Evolutionary conservation across 2,888 invertebrate species (phyloP).

Genomic region (Argyra leucocephala): DNA sequence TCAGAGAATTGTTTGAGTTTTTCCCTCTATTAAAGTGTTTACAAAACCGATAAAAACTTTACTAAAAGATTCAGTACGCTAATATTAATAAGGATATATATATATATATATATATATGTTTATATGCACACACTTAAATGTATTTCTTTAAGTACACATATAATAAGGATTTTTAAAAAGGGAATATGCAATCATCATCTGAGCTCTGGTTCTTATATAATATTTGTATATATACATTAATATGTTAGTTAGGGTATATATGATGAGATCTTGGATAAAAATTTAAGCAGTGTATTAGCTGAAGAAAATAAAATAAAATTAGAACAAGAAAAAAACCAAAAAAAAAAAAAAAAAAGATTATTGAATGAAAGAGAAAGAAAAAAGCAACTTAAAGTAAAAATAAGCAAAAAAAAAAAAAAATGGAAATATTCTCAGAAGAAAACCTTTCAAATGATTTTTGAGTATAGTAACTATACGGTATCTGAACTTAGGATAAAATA

Average conservation of each 20-base stretch:
- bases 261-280: neutral
- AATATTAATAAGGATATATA: neutral
- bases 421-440: too few relatives aligned
- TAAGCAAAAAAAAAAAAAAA: too few relatives aligned
- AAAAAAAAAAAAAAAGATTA: neutral
- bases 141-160: neutral
- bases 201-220: too few relatives aligned
- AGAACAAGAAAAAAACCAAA: too few relatives aligned
- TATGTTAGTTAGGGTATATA: neutral
- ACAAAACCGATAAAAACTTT: constrained; percentile 1
- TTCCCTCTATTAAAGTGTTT: neutral
- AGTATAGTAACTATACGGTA: too few relatives aligned
- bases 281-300: neutral
- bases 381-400: too few relatives aligned
- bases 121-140: neutral
- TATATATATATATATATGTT: neutral
- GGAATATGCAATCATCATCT: neutral
- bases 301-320: neutral
- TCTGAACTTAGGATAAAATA: too few relatives aligned
- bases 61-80: neutral
- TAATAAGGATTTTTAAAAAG: neutral
- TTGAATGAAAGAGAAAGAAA: too few relatives aligned
- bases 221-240: neutral
- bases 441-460: too few relatives aligned
- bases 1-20: neutral